Percentiles rank a stretch among this genome's conserved stretches.
Conservation (phyloP, 2,113 vertebrate genomes). For the Zosterops hypoxanthus region DNA sequence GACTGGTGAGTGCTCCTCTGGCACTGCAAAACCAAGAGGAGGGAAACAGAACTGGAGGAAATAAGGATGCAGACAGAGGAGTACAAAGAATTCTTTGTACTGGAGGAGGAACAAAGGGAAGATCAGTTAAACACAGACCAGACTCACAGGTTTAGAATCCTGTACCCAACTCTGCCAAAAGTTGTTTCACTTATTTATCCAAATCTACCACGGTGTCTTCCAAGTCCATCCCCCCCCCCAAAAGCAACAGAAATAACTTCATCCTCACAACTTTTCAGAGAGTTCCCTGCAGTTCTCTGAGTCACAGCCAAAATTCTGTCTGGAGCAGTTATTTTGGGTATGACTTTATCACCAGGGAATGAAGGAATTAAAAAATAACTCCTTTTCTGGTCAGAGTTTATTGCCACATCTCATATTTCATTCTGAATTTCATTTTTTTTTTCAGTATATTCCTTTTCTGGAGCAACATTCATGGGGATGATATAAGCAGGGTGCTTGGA, state of each 20-base stretch:
- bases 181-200: neutral
- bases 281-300: neutral
- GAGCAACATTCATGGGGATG: neutral
- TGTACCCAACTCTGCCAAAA: neutral
- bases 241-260: neutral
- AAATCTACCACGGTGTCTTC: neutral
- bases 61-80: neutral
- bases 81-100: accelerated
- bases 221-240: neutral
- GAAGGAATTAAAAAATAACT: neutral
- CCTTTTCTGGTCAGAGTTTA: neutral
- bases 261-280: neutral
- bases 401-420: neutral
- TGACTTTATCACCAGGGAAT: neutral
- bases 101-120: neutral
- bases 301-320: neutral
- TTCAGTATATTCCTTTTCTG: neutral
- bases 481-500: neutral
- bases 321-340: neutral
- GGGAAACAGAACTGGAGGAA: neutral
- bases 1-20: neutral
- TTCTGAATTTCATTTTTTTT: neutral
- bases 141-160: neutral
- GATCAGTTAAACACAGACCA: too few species aligned
- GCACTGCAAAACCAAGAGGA: accelerated